phyloP scores from a whole-genome alignment of 2,797 vertebrate species.

The Melopsittacus undulatus region DNA sequence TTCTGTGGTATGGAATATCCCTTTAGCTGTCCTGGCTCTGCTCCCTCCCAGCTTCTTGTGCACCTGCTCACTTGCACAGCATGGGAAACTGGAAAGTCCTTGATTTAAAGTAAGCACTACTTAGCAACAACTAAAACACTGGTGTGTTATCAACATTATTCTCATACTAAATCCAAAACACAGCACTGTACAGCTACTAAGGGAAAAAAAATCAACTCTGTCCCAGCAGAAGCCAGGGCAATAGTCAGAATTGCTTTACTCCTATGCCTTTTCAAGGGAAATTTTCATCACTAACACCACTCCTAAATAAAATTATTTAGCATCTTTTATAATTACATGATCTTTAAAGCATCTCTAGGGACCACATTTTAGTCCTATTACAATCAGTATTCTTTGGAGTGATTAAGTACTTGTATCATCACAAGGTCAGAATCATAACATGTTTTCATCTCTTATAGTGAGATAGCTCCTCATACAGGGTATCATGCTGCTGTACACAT shows the following conservation, averaged over 20 bases:
- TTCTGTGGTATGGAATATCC: not conserved
- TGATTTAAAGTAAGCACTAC: not conserved
- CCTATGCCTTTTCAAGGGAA: not conserved
- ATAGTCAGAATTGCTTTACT: not conserved
- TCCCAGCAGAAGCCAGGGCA: not conserved
- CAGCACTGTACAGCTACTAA: not conserved
- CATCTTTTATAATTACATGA: not conserved
- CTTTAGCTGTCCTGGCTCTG: not conserved
- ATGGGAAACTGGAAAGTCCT: not conserved
- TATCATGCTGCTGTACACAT: not conserved
- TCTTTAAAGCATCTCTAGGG: not conserved
- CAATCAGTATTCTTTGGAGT: slow-evolving; percentile 5
- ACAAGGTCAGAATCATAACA: not conserved
- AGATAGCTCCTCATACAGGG: not conserved
- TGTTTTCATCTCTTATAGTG: not conserved
- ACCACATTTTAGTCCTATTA: not conserved
- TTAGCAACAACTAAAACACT: not conserved
- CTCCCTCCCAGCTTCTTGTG: not conserved
- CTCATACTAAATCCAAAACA: not conserved
- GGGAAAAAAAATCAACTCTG: not conserved
- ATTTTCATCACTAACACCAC: not conserved
- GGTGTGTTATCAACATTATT: not conserved
- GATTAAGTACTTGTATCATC: not conserved
- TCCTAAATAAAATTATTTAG: not conserved
- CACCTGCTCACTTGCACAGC: not conserved